Base-by-base conservation (phyloP, 2,113 vertebrate species). In the Burhinus bistriatus region DNA sequence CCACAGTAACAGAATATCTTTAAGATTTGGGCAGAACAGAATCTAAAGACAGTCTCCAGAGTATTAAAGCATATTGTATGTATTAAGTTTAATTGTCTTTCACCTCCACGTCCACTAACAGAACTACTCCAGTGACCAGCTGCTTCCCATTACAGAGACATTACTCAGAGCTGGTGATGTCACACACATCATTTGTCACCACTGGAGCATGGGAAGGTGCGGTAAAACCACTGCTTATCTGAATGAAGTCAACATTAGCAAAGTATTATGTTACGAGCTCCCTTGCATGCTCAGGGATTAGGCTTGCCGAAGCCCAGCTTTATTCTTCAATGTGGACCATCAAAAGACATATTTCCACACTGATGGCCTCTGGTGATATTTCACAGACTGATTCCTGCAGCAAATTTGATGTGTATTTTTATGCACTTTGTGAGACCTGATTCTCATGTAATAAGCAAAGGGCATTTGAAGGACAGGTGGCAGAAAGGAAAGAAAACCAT, bases 121-220 rank as follows among this genome's bases (percentile, higher is more conserved):
- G 65, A 78, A 69, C 57, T 66, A 61, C 49, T 69, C 42, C 72
- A 58, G 38, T 47, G 55, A 89, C 76, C 87, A 96, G 92, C 87
- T 96, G 96, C 71, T 90, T 81, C 88, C 82, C 59, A 70, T 96
- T 83, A 91, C 32, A 86, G 55, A 86, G 64, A 73, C 51, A 89
- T 91, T 87, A 89, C 84, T 93, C 91, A 93, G 68, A 54, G 87
- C 52, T 59, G 52, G 61, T 89, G 78, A 94, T 76, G 84, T 93
- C 89, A 95, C 0, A 0, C 54, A 71, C 87, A 79, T 82, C 51
- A 69, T 87, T 72, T 87, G 82, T 89, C 66, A 82, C 40, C 65
- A 59, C 38, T 5, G 3, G 61, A 65, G 61, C 87, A 95, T 1
- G 4, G 45, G n/a, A 96, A 93, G 90, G 71, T 88, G 71, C 4